These are phyloP conservation scores for Hippasteria phrygiana DNA, from an alignment of 53 echinoderm and acorn worm species.

Conservation along the genomic window DNA sequence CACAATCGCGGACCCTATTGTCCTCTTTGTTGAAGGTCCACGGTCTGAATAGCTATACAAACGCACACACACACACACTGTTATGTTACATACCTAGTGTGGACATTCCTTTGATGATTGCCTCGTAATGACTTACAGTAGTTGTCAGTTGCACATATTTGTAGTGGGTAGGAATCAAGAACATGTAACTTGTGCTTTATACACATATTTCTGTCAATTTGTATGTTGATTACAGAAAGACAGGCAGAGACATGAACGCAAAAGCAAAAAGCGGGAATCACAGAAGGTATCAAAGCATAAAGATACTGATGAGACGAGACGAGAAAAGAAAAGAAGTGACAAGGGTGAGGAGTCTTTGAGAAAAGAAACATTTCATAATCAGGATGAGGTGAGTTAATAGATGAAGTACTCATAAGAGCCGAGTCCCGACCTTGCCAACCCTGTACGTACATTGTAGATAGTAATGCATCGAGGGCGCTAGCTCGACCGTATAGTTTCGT, in stretches of 20 bases:
- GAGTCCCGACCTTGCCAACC: not conserved
- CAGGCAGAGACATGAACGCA: slow-evolving; percentile 19
- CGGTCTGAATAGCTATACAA: no score
- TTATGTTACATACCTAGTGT: no score
- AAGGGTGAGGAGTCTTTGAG: slow-evolving; percentile 18
- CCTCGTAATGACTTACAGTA: no score
- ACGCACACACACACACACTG: no score
- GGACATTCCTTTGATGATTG: no score
- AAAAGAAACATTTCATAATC: not conserved
- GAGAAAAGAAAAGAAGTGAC: slow-evolving; percentile 13
- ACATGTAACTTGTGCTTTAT: not conserved
- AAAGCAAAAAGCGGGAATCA: slow-evolving; percentile 30
- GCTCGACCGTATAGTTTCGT: no score
- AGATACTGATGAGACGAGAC: slow-evolving; percentile 30
- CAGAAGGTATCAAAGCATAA: slow-evolving; percentile 45
- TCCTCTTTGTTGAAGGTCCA: no score
- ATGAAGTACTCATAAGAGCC: not conserved
- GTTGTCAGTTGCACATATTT: no score
- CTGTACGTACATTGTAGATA: no score
- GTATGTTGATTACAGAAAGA: not conserved
- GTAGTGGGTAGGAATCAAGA: no score
- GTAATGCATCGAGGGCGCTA: no score
- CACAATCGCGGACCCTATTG: no score
- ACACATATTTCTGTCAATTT: not conserved
- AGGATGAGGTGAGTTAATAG: not conserved